Conservation (phyloP, 2,797 vertebrate species). For the Danio tinwini region DNA sequence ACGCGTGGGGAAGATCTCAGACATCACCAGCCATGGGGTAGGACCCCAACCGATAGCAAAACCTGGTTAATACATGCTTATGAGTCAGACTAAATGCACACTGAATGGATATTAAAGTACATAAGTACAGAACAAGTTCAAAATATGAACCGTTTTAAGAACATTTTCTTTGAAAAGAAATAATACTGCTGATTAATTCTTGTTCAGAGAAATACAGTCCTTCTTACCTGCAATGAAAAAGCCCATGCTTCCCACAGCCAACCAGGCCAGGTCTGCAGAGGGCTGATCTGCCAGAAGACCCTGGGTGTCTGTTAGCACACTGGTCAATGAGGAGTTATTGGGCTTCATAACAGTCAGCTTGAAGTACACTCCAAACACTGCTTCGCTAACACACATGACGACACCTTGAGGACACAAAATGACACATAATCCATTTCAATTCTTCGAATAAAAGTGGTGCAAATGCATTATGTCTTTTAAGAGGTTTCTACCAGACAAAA, state of each 20-base stretch:
- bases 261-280: conserved; percentile 79
- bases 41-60: conserved; percentile 91
- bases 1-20: conserved; percentile 87
- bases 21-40: conserved; percentile 89
- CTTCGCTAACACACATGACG: conserved; percentile 86
- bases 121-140: too few species aligned
- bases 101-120: background rate
- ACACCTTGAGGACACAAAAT: conserved; percentile 71
- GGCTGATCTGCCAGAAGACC: conserved; percentile 37
- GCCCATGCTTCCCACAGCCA: conserved; percentile 87
- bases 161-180: too few species aligned
- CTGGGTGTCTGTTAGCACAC: conserved; percentile 28
- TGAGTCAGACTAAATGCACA: background rate
- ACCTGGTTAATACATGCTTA: conserved; percentile 69
- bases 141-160: too few species aligned
- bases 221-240: conserved; percentile 89
- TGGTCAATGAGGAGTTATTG: conserved; percentile 60
- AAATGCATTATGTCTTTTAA: background rate
- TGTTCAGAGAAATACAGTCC: conserved; percentile 15
- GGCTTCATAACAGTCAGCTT: conserved; percentile 71
- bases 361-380: conserved; percentile 88
- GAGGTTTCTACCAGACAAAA: conserved; percentile 82
- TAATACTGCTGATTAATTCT: background rate
- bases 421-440: background rate
- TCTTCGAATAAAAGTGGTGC: background rate